phyloP scores from a whole-genome alignment of 2,113 vertebrate species.

The Crotalus viridis region DNA sequence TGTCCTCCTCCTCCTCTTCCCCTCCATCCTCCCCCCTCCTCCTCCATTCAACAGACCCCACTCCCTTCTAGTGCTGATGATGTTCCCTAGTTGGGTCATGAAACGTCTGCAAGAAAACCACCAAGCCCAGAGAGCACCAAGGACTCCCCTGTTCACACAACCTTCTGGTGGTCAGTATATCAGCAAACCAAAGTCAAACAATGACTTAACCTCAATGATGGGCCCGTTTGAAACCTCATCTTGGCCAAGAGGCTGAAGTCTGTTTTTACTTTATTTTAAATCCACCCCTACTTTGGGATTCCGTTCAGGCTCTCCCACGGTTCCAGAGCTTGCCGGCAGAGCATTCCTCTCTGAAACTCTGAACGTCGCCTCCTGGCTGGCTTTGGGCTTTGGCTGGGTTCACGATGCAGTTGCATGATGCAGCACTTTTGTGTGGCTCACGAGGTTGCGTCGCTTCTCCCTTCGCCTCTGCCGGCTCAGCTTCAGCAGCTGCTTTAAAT shows the following conservation, averaged over 20 bases:
- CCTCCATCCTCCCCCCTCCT: too few relatives aligned
- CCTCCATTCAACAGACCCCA: background rate
- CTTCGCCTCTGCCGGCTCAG: too few relatives aligned
- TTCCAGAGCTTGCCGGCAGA: background rate
- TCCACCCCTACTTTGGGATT: background rate
- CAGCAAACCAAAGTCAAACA: background rate
- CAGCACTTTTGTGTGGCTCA: background rate
- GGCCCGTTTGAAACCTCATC: background rate
- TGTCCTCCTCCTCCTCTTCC: too few relatives aligned
- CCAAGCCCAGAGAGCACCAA: too few relatives aligned
- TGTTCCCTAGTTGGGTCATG: too few relatives aligned
- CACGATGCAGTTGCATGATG: background rate
- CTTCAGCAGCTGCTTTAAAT: background rate
- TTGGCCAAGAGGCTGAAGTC: background rate
- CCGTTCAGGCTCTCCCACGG: background rate
- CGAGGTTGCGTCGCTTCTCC: background rate
- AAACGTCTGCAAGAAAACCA: too few relatives aligned
- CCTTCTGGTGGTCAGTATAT: background rate
- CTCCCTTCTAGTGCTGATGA: background rate
- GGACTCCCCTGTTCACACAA: background rate
- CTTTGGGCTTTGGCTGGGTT: background rate
- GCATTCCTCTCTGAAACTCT: background rate
- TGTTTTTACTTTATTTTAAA: background rate
- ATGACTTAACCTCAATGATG: background rate
- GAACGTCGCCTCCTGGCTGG: rapidly evolving